These are phyloP conservation scores for Nyctibius bracteatus DNA, from an alignment of 2,113 vertebrate species.

Conservation along the genomic window DNA sequence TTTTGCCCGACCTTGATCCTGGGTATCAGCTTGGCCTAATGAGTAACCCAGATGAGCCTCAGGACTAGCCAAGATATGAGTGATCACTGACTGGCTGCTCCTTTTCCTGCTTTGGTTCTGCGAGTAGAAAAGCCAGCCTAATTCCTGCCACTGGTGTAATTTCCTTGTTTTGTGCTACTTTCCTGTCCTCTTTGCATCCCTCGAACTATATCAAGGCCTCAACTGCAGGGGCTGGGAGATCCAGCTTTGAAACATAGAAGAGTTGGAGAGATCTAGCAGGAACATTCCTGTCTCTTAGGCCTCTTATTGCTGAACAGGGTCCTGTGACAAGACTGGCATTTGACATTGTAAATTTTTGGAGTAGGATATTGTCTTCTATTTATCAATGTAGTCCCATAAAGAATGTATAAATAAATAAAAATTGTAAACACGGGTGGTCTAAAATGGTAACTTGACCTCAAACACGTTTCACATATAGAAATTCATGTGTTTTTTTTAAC, in stretches of 20 bases:
- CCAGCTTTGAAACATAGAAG: neutral
- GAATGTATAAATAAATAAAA: neutral
- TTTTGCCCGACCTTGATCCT: neutral
- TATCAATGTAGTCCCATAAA: neutral
- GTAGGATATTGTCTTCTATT: neutral
- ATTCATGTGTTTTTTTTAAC: neutral
- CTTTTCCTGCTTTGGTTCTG: neutral
- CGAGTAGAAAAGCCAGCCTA: neutral
- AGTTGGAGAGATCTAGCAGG: neutral
- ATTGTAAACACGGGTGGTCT: neutral
- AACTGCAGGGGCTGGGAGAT: rapidly evolving
- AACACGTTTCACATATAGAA: rapidly evolving
- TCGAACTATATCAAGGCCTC: neutral
- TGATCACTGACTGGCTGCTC: neutral
- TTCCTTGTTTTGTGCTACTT: neutral
- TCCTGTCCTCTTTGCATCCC: neutral
- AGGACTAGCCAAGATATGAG: neutral
- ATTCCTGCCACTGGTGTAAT: neutral
- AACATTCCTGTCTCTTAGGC: neutral
- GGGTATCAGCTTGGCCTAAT: rapidly evolving
- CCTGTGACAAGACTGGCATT: neutral
- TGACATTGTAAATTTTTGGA: neutral
- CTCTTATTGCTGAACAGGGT: neutral
- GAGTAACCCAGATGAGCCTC: neutral
- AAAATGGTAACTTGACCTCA: neutral